Conservation (phyloP, 2,113 vertebrate species). For the Thalassarche chlororhynchos region DNA sequence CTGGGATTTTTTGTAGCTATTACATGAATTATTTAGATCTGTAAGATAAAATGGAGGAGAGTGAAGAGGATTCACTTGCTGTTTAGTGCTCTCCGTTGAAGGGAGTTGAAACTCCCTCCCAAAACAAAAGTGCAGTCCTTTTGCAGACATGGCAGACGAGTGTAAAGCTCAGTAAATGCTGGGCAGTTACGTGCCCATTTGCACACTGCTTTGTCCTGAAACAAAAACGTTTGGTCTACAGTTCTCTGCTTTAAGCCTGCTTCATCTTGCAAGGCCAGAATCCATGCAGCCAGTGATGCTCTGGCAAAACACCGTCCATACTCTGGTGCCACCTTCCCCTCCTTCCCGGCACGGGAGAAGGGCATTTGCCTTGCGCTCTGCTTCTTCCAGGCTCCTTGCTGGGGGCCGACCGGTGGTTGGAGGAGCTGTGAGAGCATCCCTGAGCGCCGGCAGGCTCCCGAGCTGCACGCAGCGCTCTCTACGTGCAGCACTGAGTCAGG, state of each 20-base stretch:
- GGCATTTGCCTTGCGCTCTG: not conserved
- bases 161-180: not conserved
- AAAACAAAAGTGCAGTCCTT: not conserved
- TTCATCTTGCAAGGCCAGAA: not conserved
- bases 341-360: accelerated
- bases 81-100: not conserved
- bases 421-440: not conserved
- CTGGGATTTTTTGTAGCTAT: conserved; percentile 19
- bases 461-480: not conserved
- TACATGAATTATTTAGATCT: conserved; percentile 62
- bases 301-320: accelerated
- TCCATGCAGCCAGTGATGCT: not conserved
- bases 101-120: not conserved
- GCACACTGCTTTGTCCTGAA: not conserved
- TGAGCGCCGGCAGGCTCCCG: not conserved
- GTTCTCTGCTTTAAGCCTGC: not conserved
- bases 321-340: not conserved
- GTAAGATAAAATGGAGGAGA: conserved; percentile 28
- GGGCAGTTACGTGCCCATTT: not conserved
- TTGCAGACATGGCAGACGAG: not conserved
- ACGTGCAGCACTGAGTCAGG: not conserved
- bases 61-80: conserved; percentile 15
- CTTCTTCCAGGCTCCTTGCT: not conserved
- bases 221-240: not conserved
- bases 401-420: accelerated